Conservation (phyloP, 2,797 vertebrate species). For the Mareca penelope region DNA sequence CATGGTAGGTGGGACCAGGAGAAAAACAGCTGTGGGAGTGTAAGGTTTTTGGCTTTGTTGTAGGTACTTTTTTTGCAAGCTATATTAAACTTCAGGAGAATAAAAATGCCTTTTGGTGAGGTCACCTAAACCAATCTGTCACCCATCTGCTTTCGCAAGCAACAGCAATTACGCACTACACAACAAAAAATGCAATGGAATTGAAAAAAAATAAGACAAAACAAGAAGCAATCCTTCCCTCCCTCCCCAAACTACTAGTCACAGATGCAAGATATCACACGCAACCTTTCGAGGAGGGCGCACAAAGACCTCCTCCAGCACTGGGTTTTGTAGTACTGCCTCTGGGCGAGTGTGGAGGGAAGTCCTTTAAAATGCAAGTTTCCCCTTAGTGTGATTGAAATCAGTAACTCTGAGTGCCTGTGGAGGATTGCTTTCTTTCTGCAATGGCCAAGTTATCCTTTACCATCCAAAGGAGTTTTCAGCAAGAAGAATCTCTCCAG, state of each 20-base stretch:
- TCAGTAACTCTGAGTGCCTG: rapidly evolving
- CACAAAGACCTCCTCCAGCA: too few species aligned
- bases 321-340: not conserved
- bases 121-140: not conserved
- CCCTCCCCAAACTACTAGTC: not conserved
- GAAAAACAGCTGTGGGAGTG: not conserved
- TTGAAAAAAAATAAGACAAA: not conserved
- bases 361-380: rapidly evolving
- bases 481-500: not conserved
- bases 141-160: slow-evolving; percentile 23
- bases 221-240: too few species aligned
- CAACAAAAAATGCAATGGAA: not conserved
- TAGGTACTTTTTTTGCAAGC: not conserved
- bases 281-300: rapidly evolving
- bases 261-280: too few species aligned
- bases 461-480: not conserved
- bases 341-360: rapidly evolving
- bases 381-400: rapidly evolving
- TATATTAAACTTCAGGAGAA: not conserved
- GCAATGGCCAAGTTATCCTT: not conserved
- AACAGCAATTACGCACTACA: not conserved
- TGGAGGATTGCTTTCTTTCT: not conserved
- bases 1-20: not conserved
- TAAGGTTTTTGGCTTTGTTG: not conserved
- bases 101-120: not conserved